Evolutionary conservation across 2,888 invertebrate genomes (phyloP), one percentile per base, ranked within the genome.

Genomic region (Sinopyrophorus schimmeli): DNA sequence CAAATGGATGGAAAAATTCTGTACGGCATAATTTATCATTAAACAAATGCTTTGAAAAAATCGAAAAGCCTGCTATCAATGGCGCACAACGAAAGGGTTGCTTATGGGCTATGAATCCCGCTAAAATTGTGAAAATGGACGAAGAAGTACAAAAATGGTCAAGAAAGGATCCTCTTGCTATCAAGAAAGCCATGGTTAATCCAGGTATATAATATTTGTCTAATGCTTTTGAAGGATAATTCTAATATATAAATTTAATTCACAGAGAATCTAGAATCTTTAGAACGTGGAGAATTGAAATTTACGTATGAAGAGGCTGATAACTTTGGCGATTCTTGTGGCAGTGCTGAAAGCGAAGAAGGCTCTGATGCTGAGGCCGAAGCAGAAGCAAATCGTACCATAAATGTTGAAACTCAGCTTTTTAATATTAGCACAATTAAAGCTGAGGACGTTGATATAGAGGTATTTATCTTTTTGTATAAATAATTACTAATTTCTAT

Each of bases 1-100:
- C 96, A 12, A 92, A 89, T 69, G 97, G 97, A 9, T 98, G 98
- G 98, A 98, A 98, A 76, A 98, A 98, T 72, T 97, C 97, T 2
- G 97, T 98, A 1, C 80, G 98, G 59, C 98, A 98, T 72, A 98
- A 98, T 77, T 78, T 98, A 60, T 96, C 95, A 59, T 75, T 98
- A 62, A 98, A 98, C 76, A 97, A 98, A 76, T 97, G 97, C 76
- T 98, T 98, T 74, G 95, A 95, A 68, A 98, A 98, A 74, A 95
- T 97, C 54, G 96, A 97, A 68, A 92, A 95, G 64, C 95, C 95
- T 0, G 87, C 89, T 0, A 86, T 89, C 30, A 91, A 89, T 71
- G 89, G 89, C 16, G 84, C 86, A 64, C 90, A 92, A 73, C 80
- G 91, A 58, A 89, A 89, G 74, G 89, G 90, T 10, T 97, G 96